Conservation (phyloP, 2,797 vertebrate species). For the Thunnus albacares region DNA sequence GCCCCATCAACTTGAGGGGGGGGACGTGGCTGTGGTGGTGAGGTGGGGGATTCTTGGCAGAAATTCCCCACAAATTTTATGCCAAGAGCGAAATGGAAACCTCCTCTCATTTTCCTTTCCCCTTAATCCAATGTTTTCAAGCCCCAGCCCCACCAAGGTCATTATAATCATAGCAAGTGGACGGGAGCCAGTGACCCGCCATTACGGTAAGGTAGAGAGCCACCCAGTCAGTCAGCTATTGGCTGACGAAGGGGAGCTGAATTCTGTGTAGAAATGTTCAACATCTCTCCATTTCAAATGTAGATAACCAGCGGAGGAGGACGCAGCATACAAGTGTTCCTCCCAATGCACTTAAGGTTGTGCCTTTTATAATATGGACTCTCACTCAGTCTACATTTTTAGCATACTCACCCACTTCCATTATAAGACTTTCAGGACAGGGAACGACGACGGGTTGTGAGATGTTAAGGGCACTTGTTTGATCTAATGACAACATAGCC, state of each 20-base stretch:
- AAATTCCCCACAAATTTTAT: slow-evolving; percentile 85
- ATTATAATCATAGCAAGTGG: slow-evolving; percentile 90
- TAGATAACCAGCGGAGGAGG: slow-evolving; percentile 61
- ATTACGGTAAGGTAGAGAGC: slow-evolving; percentile 85
- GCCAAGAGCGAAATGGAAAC: slow-evolving; percentile 90
- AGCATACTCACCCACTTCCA: slow-evolving; percentile 30
- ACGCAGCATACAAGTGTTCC: slow-evolving; percentile 51
- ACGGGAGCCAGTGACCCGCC: slow-evolving; percentile 87
- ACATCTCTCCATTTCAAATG: slow-evolving; percentile 78
- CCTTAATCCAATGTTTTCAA: slow-evolving; percentile 90
- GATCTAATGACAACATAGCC: not conserved
- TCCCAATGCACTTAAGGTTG: slow-evolving; percentile 52
- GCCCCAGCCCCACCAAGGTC: slow-evolving; percentile 88
- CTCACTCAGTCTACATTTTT: slow-evolving; percentile 26
- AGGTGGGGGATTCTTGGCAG: slow-evolving; percentile 82
- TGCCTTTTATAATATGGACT: slow-evolving; percentile 47
- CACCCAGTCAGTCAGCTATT: slow-evolving; percentile 79
- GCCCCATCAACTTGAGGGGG: slow-evolving; percentile 73
- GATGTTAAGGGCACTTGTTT: not conserved
- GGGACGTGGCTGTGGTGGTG: slow-evolving; percentile 51
- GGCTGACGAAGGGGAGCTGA: slow-evolving; percentile 70
- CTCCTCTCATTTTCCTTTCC: slow-evolving; percentile 89
- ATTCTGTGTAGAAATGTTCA: slow-evolving; percentile 70
- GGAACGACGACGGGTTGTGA: slow-evolving; percentile 1
- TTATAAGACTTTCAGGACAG: slow-evolving; percentile 17